Conservation (phyloP, 2,797 vertebrate genomes). For the Parauchenoglanis punctatus region DNA sequence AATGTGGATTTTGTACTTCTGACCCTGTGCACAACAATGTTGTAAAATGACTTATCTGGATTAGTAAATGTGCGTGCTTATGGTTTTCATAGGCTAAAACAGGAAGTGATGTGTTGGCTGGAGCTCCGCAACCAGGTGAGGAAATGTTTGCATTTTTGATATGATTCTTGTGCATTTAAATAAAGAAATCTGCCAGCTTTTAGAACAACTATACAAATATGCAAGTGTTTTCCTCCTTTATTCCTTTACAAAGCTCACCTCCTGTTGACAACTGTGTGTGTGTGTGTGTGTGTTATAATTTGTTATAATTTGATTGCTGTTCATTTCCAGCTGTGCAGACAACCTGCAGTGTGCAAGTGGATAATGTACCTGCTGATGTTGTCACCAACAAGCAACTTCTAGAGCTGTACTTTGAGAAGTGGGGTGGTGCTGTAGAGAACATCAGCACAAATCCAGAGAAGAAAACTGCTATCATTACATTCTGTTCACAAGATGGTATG, state of each 20-base stretch:
- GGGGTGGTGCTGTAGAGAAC: neutral
- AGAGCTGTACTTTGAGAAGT: neutral
- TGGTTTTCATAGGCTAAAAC: slow-evolving; percentile 1
- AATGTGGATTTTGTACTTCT: neutral
- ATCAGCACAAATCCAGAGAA: neutral
- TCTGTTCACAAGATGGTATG: neutral
- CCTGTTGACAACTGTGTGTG: neutral
- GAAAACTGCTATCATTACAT: neutral
- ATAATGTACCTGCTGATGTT: neutral
- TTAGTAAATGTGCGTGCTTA: neutral
- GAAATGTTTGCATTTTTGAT: neutral
- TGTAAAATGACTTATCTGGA: neutral
- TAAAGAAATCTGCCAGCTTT: neutral
- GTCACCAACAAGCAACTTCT: neutral
- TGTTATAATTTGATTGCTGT: neutral
- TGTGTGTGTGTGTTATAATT: neutral
- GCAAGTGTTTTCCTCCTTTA: neutral
- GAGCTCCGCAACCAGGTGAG: neutral
- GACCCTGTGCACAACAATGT: neutral
- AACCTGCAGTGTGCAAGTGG: neutral
- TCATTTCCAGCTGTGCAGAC: neutral
- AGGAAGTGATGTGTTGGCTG: slow-evolving; percentile 10
- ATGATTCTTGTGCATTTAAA: neutral
- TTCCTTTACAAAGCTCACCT: neutral
- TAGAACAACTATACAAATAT: neutral